phyloP scores from a whole-genome alignment of 2,113 vertebrate species.

The Myrmophylax atrothorax region DNA sequence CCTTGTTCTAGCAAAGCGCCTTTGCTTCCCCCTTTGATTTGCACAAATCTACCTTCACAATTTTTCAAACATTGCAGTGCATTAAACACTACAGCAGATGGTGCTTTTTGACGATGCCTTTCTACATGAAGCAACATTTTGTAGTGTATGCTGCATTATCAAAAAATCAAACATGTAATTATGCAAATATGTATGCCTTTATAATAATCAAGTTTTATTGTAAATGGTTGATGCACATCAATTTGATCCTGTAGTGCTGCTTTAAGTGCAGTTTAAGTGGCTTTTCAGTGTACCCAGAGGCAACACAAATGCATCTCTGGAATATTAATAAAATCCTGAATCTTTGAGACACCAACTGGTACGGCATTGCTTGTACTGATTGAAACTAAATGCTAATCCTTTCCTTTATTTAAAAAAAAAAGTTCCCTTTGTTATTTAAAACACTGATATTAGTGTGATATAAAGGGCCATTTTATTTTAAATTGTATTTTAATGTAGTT shows the following conservation, averaged over 20 bases:
- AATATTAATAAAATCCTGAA: slow-evolving; percentile 88
- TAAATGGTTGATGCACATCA: slow-evolving; percentile 88
- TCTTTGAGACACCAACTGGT: slow-evolving; percentile 86
- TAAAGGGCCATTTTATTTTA: slow-evolving; percentile 82
- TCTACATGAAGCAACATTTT: slow-evolving; percentile 77
- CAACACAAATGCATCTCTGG: slow-evolving; percentile 85
- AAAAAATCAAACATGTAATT: slow-evolving; percentile 90
- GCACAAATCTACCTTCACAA: slow-evolving; percentile 68
- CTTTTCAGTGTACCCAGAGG: slow-evolving; percentile 87
- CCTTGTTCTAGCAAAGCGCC: slow-evolving; percentile 62
- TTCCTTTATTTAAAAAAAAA: slow-evolving; percentile 78
- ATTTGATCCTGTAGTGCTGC: slow-evolving; percentile 88
- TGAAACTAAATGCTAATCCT: slow-evolving; percentile 86
- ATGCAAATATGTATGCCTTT: slow-evolving; percentile 89
- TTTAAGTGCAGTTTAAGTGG: slow-evolving; percentile 89
- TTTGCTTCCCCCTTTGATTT: slow-evolving; percentile 65
- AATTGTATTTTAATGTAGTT: slow-evolving; percentile 83
- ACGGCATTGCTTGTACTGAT: slow-evolving; percentile 80
- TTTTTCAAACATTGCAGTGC: slow-evolving; percentile 77
- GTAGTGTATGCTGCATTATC: slow-evolving; percentile 81
- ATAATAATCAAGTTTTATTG: slow-evolving; percentile 91
- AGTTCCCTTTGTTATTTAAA: slow-evolving; percentile 85
- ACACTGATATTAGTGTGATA: slow-evolving; percentile 82
- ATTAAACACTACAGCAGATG: slow-evolving; percentile 82
- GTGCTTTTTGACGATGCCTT: slow-evolving; percentile 83